phyloP scores from a whole-genome alignment of 2,888 invertebrate species.

The Leptopilina myrica region DNA sequence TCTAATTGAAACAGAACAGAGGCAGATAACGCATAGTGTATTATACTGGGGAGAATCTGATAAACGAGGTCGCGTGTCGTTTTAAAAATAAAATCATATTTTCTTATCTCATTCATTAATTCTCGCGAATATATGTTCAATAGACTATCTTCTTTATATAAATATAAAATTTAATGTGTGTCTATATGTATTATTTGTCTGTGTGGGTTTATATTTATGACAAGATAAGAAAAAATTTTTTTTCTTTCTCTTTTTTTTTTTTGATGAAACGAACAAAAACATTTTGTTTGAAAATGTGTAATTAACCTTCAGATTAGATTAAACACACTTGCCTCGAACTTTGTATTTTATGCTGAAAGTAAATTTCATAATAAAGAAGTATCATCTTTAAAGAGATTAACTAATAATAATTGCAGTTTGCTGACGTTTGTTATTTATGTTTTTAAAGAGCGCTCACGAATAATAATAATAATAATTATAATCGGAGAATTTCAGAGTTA shows the following conservation, averaged over 20 bases:
- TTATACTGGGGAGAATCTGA: slow-evolving; percentile 11
- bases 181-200: background rate
- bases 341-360: background rate
- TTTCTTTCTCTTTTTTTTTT: background rate
- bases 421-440: background rate
- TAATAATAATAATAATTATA: background rate
- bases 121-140: background rate
- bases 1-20: slow-evolving; percentile 6
- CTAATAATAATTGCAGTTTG: slow-evolving; percentile 4
- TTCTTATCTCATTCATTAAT: slow-evolving; percentile 29
- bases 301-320: slow-evolving; percentile 15
- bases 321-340: slow-evolving; percentile 7
- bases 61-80: slow-evolving; percentile 34
- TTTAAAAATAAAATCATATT: slow-evolving; percentile 9
- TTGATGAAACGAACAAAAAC: background rate
- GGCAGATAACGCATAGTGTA: background rate
- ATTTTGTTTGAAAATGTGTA: background rate
- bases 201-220: background rate
- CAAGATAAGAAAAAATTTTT: background rate
- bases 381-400: background rate
- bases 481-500: background rate
- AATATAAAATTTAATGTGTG: background rate
- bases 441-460: background rate
- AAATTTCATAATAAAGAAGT: slow-evolving; percentile 5
- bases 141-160: background rate